Percentiles rank a stretch among this genome's conserved stretches.
phyloP scores from a whole-genome alignment of 2,888 invertebrate genomes.

The Ennomos fuscantarius region DNA sequence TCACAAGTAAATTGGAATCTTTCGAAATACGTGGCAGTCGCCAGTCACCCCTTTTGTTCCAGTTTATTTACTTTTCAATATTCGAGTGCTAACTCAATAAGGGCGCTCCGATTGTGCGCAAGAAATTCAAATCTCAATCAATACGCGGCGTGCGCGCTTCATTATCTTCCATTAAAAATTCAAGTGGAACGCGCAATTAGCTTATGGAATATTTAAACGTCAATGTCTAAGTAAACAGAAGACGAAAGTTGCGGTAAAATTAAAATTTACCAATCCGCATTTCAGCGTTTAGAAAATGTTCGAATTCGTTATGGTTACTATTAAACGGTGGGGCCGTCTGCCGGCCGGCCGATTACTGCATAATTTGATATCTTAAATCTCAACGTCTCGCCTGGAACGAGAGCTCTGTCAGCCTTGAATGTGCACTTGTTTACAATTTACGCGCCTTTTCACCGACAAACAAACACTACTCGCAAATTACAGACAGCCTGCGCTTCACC shows the following conservation, averaged over 20 bases:
- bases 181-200: constrained; percentile 75
- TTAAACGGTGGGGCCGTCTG: constrained; percentile 63
- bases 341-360: constrained; percentile 73
- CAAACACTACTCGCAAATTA: constrained; percentile 55
- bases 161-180: constrained; percentile 81
- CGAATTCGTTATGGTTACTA: constrained; percentile 77
- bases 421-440: constrained; percentile 76
- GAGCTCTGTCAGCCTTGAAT: constrained; percentile 70
- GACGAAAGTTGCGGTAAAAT: constrained; percentile 72
- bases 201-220: constrained; percentile 79
- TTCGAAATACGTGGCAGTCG: constrained; percentile 42
- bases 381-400: constrained; percentile 62
- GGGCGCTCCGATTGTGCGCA: constrained; percentile 69
- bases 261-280: constrained; percentile 73
- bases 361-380: constrained; percentile 81
- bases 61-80: constrained; percentile 75
- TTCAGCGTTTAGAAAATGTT: constrained; percentile 69
- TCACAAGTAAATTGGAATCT: constrained; percentile 47
- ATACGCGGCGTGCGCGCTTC: constrained; percentile 67
- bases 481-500: constrained; percentile 34
- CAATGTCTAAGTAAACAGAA: constrained; percentile 74
- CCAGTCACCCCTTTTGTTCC: constrained; percentile 57
- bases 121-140: constrained; percentile 82
- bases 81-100: constrained; percentile 76
- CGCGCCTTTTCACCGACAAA: constrained; percentile 69